These are phyloP conservation scores for Drusus annulatus DNA, from an alignment of 1,140 invertebrate genomes.

Conservation along the genomic window DNA sequence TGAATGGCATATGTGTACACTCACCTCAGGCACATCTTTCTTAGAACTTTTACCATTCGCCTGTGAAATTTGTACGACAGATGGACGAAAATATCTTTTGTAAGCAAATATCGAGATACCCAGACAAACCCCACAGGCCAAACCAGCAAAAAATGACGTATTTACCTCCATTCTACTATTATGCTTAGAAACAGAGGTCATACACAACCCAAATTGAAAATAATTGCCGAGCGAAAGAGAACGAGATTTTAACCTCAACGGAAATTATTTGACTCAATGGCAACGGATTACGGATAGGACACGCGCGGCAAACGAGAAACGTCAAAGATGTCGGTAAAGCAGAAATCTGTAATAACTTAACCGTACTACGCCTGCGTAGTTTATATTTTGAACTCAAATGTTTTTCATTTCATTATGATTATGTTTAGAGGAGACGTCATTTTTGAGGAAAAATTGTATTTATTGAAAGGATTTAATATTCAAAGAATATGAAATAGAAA, in stretches of 20 bases:
- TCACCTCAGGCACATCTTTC: constrained; percentile 22
- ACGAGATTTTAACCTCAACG: not conserved
- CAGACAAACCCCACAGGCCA: constrained; percentile 66
- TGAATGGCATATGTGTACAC: not conserved
- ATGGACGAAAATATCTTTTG: constrained; percentile 61
- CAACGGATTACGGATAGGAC: not conserved
- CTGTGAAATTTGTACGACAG: constrained; percentile 20
- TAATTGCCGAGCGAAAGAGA: not conserved
- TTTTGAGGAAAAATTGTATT: too few relatives aligned
- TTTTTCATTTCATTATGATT: too few relatives aligned
- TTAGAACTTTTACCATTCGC: constrained; percentile 19
- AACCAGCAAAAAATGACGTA: constrained; percentile 62
- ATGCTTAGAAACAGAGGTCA: not conserved
- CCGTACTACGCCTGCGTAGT: not conserved
- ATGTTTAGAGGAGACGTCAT: too few relatives aligned
- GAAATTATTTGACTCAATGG: not conserved
- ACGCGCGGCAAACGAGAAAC: constrained; percentile 3
- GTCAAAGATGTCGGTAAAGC: constrained; percentile 34
- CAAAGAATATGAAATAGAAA: too few relatives aligned
- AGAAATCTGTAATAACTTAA: not conserved
- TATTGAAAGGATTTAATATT: too few relatives aligned
- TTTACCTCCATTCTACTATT: constrained; percentile 64
- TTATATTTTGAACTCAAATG: too few relatives aligned
- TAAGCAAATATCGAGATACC: constrained; percentile 64
- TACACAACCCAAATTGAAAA: not conserved